Conservation (phyloP, 2,888 invertebrate genomes). For the Cephus spinipes region DNA sequence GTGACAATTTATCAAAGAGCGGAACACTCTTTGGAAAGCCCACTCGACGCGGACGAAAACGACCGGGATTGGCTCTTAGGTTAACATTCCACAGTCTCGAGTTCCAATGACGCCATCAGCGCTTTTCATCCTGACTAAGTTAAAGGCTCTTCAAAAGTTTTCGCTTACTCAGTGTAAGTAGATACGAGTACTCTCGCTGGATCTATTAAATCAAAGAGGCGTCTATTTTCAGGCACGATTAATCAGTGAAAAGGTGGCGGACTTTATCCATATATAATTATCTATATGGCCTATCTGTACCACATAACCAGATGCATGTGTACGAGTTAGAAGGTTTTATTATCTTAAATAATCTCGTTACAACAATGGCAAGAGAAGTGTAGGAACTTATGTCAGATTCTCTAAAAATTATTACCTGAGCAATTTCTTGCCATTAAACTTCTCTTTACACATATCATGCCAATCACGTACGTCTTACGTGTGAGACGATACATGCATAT, state of each 20-base stretch:
- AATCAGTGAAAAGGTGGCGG: background rate
- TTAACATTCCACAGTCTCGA: background rate
- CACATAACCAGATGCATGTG: background rate
- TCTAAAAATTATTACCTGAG: background rate
- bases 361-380: background rate
- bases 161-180: background rate
- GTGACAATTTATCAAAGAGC: background rate
- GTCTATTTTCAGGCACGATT: background rate
- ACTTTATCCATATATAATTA: background rate
- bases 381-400: background rate
- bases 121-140: conserved; percentile 5
- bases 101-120: conserved; percentile 10
- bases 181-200: background rate
- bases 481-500: background rate
- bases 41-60: background rate
- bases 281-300: background rate
- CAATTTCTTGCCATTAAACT: background rate
- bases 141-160: conserved; percentile 2
- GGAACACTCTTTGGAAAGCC: background rate
- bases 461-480: background rate
- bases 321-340: background rate
- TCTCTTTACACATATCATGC: background rate
- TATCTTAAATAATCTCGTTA: background rate
- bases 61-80: background rate
- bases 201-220: background rate